phyloP scores from a whole-genome alignment of 2,888 invertebrate genomes.

The Eurytoma californica region DNA sequence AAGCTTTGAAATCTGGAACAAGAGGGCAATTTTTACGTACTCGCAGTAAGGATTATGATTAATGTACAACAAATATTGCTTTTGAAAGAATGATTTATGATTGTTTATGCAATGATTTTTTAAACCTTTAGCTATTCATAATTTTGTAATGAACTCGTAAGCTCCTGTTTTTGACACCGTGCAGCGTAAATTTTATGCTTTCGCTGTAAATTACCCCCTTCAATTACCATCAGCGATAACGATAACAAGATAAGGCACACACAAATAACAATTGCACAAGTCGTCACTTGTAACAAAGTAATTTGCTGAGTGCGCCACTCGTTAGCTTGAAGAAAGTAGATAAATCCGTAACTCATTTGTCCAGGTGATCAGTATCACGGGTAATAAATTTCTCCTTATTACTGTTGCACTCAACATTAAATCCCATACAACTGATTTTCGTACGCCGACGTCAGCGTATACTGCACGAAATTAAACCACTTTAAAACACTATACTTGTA shows the following conservation, averaged over 20 bases:
- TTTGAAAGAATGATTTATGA: conserved; percentile 37
- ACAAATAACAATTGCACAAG: conserved; percentile 50
- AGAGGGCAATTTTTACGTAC: conserved; percentile 1
- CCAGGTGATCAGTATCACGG: conserved; percentile 19
- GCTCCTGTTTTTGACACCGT: conserved; percentile 10
- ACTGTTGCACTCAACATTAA: not conserved
- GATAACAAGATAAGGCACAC: conserved; percentile 36
- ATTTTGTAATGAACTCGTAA: conserved; percentile 34
- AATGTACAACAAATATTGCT: conserved; percentile 23
- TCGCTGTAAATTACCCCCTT: conserved; percentile 43
- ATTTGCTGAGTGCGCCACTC: conserved; percentile 38
- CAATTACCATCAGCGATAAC: conserved; percentile 23
- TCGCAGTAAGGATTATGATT: not conserved
- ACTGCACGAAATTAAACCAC: no score
- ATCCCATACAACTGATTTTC: not conserved
- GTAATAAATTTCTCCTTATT: conserved; percentile 19
- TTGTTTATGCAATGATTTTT: not conserved
- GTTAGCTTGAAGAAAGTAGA: conserved; percentile 44
- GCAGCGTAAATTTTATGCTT: conserved; percentile 35
- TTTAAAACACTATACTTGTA: no score
- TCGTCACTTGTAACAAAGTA: conserved; percentile 33
- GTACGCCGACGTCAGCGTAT: no score
- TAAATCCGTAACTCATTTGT: conserved; percentile 47
- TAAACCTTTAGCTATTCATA: conserved; percentile 23
- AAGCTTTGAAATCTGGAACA: not conserved